Conservation (phyloP, 2,113 vertebrate species). For the Stigmatopora nigra region DNA sequence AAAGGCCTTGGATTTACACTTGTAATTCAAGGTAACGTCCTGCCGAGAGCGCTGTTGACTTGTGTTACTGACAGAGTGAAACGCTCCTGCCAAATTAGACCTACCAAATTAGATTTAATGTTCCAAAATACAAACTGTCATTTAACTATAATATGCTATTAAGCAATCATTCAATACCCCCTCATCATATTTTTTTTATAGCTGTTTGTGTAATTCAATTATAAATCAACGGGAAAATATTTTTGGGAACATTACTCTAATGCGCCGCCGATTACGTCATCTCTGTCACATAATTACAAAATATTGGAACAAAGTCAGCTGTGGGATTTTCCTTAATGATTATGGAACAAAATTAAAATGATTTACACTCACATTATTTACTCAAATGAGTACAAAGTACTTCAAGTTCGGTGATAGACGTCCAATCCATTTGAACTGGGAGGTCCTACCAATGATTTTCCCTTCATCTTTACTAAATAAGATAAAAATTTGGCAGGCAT, state of each 20-base stretch:
- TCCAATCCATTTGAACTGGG: no score
- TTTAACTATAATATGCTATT: neutral
- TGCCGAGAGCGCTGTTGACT: slow-evolving; percentile 35
- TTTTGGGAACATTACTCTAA: neutral
- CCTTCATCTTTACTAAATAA: no score
- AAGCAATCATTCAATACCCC: neutral
- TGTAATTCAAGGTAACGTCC: slow-evolving; percentile 21
- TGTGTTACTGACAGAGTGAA: neutral
- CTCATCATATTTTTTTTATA: neutral
- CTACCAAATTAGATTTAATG: neutral
- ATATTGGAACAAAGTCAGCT: neutral
- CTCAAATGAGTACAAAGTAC: neutral
- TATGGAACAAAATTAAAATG: neutral
- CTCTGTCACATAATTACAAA: neutral
- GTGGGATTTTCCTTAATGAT: neutral
- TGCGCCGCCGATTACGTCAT: neutral
- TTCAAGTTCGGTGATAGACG: no score
- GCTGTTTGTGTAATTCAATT: neutral
- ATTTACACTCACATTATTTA: neutral
- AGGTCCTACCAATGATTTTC: no score
- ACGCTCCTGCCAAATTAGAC: neutral
- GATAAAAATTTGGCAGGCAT: no score
- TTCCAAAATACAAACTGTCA: neutral
- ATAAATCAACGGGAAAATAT: neutral
- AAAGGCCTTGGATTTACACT: neutral